Evolutionary conservation across 2,888 invertebrate species (phyloP), one percentile per base, ranked within the genome.

Genomic region (Drosophila anceps): DNA sequence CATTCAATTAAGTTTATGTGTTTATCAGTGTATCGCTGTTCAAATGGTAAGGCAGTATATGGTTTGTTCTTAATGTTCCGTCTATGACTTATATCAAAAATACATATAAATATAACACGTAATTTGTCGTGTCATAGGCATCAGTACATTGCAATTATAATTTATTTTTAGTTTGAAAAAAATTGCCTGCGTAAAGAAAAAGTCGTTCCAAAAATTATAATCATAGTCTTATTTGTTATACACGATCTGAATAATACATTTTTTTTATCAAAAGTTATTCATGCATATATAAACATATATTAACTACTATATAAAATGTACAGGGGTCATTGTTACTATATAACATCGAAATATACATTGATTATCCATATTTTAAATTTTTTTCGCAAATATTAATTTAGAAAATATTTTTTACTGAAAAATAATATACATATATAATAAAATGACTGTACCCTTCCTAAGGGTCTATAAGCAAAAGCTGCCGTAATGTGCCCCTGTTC

Each of bases 151-250:
- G 39, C 24, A 60, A 8, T 39, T 24, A 39, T 53, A 18, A 55
- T 37, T 61, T 50, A 24, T 57, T 29, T 31, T 20, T 39, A 58
- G 57, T 31, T 63, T 39, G 12, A 24, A 55, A 55, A 18, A 13
- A 35, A 31, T 41, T 1, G 18, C 18, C 6, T 35, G 43, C 39
- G 13, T 48, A 46, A 13, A 44, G 53, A 54, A 15, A 44, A 46
- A 46, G 39, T 41, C 33, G 51, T 53, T 73, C 60, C 74, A 73
- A 24, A 4, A 63, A 61, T 63, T 55, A 12, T 53, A 29, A 46
- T 58, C 13, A 48, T 41, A 41, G 24, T 57, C 13, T 20, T 20
- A 43, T 59, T 58, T 58, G 18, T 46, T 57, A 41, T 46, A 29
- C 18, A 8, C n/a, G 57, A 20, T 20, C 39, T 41, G 2, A n/a